These are phyloP conservation scores for Balanococcus diminutus DNA, from an alignment of 2,888 invertebrate species.

Conservation along the genomic window DNA sequence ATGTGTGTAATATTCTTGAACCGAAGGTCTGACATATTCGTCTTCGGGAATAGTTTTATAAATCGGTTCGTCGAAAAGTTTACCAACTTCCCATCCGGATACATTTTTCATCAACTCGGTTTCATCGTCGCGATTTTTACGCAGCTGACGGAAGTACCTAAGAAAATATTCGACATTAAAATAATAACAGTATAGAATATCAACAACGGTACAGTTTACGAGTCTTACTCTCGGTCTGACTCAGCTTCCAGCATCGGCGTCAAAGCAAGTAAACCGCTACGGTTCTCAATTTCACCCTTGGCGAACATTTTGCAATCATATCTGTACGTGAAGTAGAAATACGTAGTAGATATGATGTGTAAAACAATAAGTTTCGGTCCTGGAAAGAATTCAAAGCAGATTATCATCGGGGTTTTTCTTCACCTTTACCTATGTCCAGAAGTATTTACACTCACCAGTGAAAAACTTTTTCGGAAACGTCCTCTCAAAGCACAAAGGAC, in stretches of 20 bases:
- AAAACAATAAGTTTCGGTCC: not conserved
- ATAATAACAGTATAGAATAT: not conserved
- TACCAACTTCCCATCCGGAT: conserved; percentile 90
- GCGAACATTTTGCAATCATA: not conserved
- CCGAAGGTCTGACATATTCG: conserved; percentile 68
- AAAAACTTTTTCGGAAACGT: conserved; percentile 75
- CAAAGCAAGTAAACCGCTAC: conserved; percentile 77
- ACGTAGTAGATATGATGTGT: not conserved
- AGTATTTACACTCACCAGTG: conserved; percentile 70
- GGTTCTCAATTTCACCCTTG: conserved; percentile 70
- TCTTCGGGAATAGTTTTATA: conserved; percentile 74
- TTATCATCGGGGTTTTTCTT: not conserved
- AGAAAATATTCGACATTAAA: conserved; percentile 57
- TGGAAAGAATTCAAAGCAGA: not conserved
- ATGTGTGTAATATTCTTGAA: conserved; percentile 77
- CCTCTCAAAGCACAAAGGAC: conserved; percentile 74
- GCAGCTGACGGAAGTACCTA: conserved; percentile 74
- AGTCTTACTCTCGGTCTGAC: conserved; percentile 78
- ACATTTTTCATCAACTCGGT: conserved; percentile 86
- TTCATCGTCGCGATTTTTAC: conserved; percentile 83
- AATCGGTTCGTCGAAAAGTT: conserved; percentile 82
- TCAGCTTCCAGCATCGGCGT: conserved; percentile 81
- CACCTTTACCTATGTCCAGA: not conserved
- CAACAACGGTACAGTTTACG: not conserved
- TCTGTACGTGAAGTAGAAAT: not conserved